A percentile compares a stretch with the other conserved stretches of the same genome.
Evolutionary conservation across 2,888 invertebrate genomes (phyloP).

Genomic region (Drosophila heteroneura): DNA sequence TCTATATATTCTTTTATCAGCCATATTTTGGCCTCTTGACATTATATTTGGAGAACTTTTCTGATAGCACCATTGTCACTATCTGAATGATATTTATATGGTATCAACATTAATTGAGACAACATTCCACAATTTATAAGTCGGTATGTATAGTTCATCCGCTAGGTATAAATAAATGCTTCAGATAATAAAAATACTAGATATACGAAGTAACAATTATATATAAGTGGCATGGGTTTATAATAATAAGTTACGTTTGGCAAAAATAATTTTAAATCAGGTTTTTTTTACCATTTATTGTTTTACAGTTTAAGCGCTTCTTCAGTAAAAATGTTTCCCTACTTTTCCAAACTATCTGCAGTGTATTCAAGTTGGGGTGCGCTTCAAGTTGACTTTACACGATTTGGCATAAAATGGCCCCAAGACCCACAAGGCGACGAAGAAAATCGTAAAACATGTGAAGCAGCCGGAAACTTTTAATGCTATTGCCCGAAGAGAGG

Average conservation of each 20-base stretch:
- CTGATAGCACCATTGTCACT: background rate
- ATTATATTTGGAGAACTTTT: background rate
- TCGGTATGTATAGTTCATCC: background rate
- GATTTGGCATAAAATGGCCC: conserved; percentile 33
- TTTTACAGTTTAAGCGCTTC: background rate
- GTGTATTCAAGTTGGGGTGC: conserved; percentile 20
- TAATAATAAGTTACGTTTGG: background rate
- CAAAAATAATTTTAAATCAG: background rate
- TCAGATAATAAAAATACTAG: too few species aligned
- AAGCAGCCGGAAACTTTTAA: conserved; percentile 57
- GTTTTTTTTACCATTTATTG: background rate
- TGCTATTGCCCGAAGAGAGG: conserved; percentile 37
- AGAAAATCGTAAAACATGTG: conserved; percentile 51
- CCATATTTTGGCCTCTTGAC: background rate
- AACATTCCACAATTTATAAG: background rate
- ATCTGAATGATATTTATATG: background rate
- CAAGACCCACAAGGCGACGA: conserved; percentile 7
- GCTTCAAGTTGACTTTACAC: background rate
- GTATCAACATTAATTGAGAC: background rate
- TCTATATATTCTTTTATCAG: background rate
- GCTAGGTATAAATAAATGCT: too few species aligned
- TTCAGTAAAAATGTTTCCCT: background rate
- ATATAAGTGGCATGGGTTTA: background rate
- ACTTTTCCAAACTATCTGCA: background rate
- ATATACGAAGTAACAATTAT: background rate